A percentile compares a stretch with the other conserved stretches of the same genome.
These are phyloP conservation scores for Rhea pennata DNA, from an alignment of 2,113 vertebrate genomes.

Conservation along the genomic window DNA sequence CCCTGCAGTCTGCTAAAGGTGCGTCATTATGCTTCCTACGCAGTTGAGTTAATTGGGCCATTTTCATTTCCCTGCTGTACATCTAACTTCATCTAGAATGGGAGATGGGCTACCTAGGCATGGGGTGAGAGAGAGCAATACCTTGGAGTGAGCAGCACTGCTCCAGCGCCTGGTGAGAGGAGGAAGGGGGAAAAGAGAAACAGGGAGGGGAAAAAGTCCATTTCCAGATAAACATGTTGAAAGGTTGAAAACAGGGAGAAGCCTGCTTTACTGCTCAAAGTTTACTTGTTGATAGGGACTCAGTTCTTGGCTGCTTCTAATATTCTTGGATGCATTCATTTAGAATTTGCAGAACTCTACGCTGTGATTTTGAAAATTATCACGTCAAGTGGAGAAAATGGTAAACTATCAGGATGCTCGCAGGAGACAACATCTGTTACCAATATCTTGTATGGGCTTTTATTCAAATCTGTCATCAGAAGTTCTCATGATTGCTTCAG, in stretches of 20 bases:
- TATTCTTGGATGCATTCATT: neutral
- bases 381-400: neutral
- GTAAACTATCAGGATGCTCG: neutral
- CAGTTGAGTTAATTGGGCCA: neutral
- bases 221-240: constrained; percentile 27
- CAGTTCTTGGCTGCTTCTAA: neutral
- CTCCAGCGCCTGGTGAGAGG: neutral
- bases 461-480: neutral
- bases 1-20: fast-evolving
- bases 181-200: neutral
- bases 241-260: constrained; percentile 25
- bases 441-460: neutral
- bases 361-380: neutral
- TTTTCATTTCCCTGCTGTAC: neutral
- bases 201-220: neutral
- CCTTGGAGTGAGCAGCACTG: neutral
- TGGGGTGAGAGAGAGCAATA: neutral
- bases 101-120: neutral
- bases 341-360: neutral
- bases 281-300: neutral
- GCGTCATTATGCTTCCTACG: neutral
- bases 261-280: constrained; percentile 5
- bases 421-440: neutral
- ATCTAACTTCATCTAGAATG: neutral
- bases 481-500: neutral